Conservation (phyloP, 2,888 invertebrate species). For the Nephrotoma appendiculata region DNA sequence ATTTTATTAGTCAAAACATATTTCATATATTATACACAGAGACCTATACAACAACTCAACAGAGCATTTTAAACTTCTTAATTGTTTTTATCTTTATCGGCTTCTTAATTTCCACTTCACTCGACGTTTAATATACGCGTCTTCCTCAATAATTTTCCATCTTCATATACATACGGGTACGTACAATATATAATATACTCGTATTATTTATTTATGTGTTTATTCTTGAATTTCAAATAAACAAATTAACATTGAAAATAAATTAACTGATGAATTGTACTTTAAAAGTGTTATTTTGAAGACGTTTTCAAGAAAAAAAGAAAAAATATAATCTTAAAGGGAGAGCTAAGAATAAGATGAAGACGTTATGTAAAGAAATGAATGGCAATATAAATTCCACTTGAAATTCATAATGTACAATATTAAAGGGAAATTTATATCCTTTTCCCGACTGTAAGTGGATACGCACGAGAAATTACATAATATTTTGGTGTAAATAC, state of each 20-base stretch:
- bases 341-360: not conserved
- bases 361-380: not conserved
- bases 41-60: not conserved
- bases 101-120: not conserved
- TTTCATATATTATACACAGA: not conserved
- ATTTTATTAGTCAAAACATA: not conserved
- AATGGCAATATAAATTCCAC: not conserved
- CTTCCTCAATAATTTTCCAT: not conserved
- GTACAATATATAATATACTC: too few relatives aligned
- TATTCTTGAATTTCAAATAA: not conserved
- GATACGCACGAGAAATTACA: not conserved
- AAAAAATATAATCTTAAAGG: not conserved
- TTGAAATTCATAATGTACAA: not conserved
- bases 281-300: not conserved
- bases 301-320: not conserved
- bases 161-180: not conserved
- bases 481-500: not conserved
- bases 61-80: not conserved
- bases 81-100: not conserved
- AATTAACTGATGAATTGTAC: not conserved
- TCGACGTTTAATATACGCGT: not conserved
- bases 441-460: not conserved
- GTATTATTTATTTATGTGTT: not conserved
- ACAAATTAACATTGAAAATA: not conserved
- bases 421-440: not conserved